Evolutionary conservation across 2,888 invertebrate species (phyloP), one percentile per base, ranked within the genome.

Genomic region (Coelinius sp.): DNA sequence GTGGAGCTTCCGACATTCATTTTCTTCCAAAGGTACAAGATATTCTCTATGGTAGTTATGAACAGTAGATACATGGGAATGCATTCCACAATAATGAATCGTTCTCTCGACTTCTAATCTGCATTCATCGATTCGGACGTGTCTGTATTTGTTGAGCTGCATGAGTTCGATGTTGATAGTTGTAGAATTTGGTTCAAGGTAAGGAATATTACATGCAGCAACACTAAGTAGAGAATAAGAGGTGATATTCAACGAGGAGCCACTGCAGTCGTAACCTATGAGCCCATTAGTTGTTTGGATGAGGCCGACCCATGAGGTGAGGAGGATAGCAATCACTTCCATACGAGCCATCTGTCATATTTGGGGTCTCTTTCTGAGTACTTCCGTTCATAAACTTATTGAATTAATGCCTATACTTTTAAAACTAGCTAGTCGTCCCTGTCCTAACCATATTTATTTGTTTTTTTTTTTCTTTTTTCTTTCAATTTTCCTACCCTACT

Each of bases 191-290:
- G 72, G 46, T 8, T 64, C 49, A 0, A 25, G 3, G 2, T 12
- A 1, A 1, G 68, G 64, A 1, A 68, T 49, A 1, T 73, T n/a
- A 44, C 73, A 73, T 20, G 66, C 67, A 0, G 6, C 53, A 0
- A 75, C 41, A 1, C 20, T 20, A 1, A 68, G 64, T 0, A 75
- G 49, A 0, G 75, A 75, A 2, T 70, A 46, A 5, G 73, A 70
- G 1, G 73, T 73, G 7, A 70, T 22, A 8, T 75, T 75, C 1
- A 70, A 7, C 0, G 52, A n/a, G 35, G 69, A 8, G 0, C 68
- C 73, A 6, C 63, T 68, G 24, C 71, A 74, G n/a, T 71, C 71
- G 56, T 68, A 68, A 0, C 71, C 68, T 0, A 75, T 12, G 5
- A 69, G 53, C 2, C 35, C 65, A 10, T 8, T 5, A 17, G 10